A percentile compares a stretch with the other conserved stretches of the same genome.
phyloP scores from a whole-genome alignment of 1,140 invertebrate genomes.

The Notospermus geniculatus region DNA sequence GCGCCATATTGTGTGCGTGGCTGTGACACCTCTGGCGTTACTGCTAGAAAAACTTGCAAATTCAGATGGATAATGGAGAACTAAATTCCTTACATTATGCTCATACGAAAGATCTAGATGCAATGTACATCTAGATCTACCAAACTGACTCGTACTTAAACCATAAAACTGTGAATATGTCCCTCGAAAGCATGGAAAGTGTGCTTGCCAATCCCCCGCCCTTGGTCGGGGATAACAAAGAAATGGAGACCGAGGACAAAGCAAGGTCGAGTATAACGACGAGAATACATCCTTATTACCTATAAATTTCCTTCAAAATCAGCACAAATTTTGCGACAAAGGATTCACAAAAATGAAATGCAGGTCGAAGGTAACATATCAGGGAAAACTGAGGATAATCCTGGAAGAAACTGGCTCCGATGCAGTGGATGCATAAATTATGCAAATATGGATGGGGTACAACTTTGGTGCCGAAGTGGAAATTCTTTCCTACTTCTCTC shows the following conservation, averaged over 20 bases:
- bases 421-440: constrained; percentile 12
- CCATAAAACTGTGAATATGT: constrained; percentile 22
- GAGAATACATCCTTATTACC: constrained; percentile 13
- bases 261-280: constrained; percentile 32
- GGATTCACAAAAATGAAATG: constrained; percentile 6
- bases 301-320: constrained; percentile 3
- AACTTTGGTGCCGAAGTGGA: too few relatives aligned
- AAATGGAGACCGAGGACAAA: constrained; percentile 29
- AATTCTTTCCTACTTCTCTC: not conserved
- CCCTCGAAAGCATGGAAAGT: constrained; percentile 22
- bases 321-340: constrained; percentile 4
- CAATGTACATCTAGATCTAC: constrained; percentile 12
- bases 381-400: not conserved
- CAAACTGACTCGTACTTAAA: constrained; percentile 3
- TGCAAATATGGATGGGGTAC: constrained; percentile 10
- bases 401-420: not conserved
- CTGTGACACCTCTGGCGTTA: not conserved
- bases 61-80: constrained; percentile 13
- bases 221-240: constrained; percentile 28
- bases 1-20: constrained; percentile 5
- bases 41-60: constrained; percentile 11
- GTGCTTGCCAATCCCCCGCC: constrained; percentile 18
- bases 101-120: constrained; percentile 13
- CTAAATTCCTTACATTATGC: constrained; percentile 13
- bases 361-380: not conserved